These are phyloP conservation scores for Orientallactaga bullata DNA, from an alignment of 2,113 vertebrate species.

Conservation along the genomic window DNA sequence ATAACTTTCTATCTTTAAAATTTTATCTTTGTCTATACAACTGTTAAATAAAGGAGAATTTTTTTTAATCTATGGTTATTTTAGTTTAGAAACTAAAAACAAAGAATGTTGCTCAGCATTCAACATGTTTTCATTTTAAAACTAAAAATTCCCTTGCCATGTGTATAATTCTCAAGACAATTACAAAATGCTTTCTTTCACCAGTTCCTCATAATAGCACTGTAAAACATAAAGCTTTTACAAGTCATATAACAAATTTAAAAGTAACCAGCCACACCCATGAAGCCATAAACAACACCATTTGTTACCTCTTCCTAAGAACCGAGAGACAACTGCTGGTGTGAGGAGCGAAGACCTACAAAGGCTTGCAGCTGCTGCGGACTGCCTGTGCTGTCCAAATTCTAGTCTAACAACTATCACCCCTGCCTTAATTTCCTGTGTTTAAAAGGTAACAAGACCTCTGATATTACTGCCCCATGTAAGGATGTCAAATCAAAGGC, in stretches of 20 bases:
- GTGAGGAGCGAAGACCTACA: neutral
- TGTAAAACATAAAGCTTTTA: neutral
- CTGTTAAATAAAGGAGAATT: slow-evolving; percentile 2
- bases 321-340: neutral
- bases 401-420: slow-evolving; percentile 1
- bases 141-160: slow-evolving; percentile 43
- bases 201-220: neutral
- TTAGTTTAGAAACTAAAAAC: slow-evolving; percentile 34
- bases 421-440: slow-evolving; percentile 47
- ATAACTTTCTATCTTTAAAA: slow-evolving; percentile 1
- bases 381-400: neutral
- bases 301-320: slow-evolving; percentile 51
- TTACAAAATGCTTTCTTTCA: neutral
- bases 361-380: slow-evolving; percentile 58
- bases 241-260: neutral
- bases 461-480: neutral
- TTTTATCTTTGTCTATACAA: neutral
- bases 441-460: neutral
- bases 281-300: neutral
- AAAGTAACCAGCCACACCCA: slow-evolving; percentile 17
- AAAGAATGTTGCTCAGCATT: slow-evolving; percentile 1
- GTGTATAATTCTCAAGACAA: slow-evolving; percentile 51
- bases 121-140: slow-evolving; percentile 33
- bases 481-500: neutral
- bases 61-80: neutral